Percentiles rank a stretch among this genome's conserved stretches.
Conservation (phyloP, 2,113 vertebrate genomes). For the Rutilus rutilus region DNA sequence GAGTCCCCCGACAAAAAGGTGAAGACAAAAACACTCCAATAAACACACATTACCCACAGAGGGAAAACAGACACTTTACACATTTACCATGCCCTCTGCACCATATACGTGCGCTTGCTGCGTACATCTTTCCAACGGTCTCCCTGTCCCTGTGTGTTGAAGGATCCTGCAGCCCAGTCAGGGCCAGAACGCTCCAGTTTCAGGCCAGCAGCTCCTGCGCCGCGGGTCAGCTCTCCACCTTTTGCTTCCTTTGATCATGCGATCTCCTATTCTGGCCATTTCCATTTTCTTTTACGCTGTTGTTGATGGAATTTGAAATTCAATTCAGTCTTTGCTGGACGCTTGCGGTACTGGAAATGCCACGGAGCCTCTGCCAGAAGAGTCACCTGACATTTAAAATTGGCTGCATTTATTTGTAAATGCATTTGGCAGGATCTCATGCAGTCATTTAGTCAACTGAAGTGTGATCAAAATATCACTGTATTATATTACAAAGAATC, state of each 20-base stretch:
- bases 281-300: background rate
- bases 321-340: slow-evolving; percentile 3
- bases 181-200: slow-evolving; percentile 84
- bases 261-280: slow-evolving; percentile 41
- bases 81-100: background rate
- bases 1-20: slow-evolving; percentile 75
- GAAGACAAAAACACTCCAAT: background rate
- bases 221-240: slow-evolving; percentile 84
- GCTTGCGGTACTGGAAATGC: slow-evolving; percentile 14
- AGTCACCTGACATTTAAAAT: slow-evolving; percentile 32
- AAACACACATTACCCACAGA: background rate
- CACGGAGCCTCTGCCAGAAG: background rate
- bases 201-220: slow-evolving; percentile 80
- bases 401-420: slow-evolving; percentile 11
- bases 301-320: slow-evolving; percentile 23
- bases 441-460: background rate
- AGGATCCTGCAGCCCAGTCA: slow-evolving; percentile 89
- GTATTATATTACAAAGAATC: background rate
- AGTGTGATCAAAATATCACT: background rate
- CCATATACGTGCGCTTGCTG: background rate
- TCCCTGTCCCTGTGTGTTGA: slow-evolving; percentile 49
- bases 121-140: background rate
- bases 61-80: background rate
- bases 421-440: background rate
- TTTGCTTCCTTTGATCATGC: background rate